Base-by-base conservation (phyloP, 2,888 invertebrate species). In the Drosophila niveifrons region DNA sequence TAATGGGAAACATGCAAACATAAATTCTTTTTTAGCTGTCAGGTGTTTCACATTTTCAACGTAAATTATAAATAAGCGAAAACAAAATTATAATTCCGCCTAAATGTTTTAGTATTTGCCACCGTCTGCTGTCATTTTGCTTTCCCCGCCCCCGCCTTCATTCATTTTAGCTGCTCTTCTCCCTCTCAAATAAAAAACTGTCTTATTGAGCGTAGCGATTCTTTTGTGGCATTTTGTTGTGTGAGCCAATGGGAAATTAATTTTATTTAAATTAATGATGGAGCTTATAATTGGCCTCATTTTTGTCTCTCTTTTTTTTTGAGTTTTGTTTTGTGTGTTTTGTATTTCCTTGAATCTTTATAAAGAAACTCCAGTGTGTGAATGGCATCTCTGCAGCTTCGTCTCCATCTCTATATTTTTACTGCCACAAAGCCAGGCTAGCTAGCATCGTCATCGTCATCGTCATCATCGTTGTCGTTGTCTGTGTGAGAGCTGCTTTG, bases 1-100 rank as follows among this genome's bases (percentile, higher is more conserved):
- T 90, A 90, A 85, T 87, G 89, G 83, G 87, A 85, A 90, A 90
- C 90, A 90, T 90, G 89, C 90, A 83, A 90, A 89, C 89, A 90
- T 90, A 90, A 90, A 90, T 90, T 88, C 89, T 84, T 82, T 89
- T 88, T 80, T 67, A 83, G 82, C 89, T 90, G 90, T 90, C 89
- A 90, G 89, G 89, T 90, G 88, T 89, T 85, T 85, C 88, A 88
- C 80, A 88, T 88, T 87, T 86, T 85, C 77, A 85, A 88, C 85
- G 82, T 86, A 86, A 86, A 82, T 88, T 85, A 86, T 86, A 88
- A 80, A 84, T 85, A 80, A 82, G 84, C 80, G 74, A 78, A 66
- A 61, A 66, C 61, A 61, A 86, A 82, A 87, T 87, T 85, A 87
- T 85, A 87, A 84, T 84, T 84, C 78, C 69, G 72, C 75, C 74